phyloP scores from a whole-genome alignment of 2,888 invertebrate species.

The Liposcelis brunnea region DNA sequence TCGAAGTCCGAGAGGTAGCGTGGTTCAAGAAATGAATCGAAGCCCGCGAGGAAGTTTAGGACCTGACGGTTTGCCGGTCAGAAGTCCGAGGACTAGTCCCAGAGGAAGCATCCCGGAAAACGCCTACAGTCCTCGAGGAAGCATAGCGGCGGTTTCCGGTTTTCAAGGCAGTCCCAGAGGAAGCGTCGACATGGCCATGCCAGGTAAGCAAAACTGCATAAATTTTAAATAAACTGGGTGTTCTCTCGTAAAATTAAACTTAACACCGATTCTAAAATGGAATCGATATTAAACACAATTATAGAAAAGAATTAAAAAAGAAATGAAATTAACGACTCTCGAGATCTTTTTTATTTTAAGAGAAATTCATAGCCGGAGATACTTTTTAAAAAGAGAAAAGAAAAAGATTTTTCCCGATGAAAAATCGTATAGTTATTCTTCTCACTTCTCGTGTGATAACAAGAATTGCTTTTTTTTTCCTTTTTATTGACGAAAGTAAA shows the following conservation, averaged over 20 bases:
- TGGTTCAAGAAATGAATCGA: conserved; percentile 27
- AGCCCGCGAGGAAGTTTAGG: conserved; percentile 38
- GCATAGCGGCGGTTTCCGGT: conserved; percentile 9
- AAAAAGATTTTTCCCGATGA: background rate
- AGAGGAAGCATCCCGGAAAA: conserved; percentile 35
- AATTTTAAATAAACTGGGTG: background rate
- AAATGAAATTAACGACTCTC: background rate
- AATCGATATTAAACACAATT: no score
- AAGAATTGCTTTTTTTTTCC: no score
- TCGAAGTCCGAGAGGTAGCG: conserved; percentile 42
- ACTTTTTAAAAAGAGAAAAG: background rate
- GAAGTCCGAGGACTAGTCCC: conserved; percentile 29
- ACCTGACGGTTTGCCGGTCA: conserved; percentile 25
- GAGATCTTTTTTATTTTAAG: background rate
- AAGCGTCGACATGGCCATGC: conserved; percentile 9
- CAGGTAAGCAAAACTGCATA: conserved; percentile 8
- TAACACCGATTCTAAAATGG: no score
- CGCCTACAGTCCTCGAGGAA: conserved; percentile 9
- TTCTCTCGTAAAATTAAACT: no score
- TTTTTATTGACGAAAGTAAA: no score
- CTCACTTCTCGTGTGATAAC: background rate
- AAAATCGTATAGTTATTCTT: background rate
- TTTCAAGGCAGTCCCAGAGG: conserved; percentile 8
- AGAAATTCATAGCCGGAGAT: background rate
- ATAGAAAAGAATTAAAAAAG: background rate